Evolutionary conservation across 2,113 vertebrate species (phyloP), one percentile per base, ranked within the genome.

Genomic region (Alethe castanea): DNA sequence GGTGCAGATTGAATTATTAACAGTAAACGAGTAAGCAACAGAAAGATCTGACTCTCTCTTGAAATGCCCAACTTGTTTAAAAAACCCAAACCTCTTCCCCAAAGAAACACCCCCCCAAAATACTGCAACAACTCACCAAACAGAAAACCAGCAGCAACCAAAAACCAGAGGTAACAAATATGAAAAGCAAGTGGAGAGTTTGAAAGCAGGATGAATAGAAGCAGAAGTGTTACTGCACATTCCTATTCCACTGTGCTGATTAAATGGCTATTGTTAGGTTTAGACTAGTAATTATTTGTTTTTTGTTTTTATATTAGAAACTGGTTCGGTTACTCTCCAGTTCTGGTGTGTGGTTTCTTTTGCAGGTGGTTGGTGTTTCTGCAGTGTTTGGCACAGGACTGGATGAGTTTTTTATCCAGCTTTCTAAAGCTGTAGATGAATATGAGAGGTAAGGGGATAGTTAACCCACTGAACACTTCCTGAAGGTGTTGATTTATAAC

Each of bases 361-460:
- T 90, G 13, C 95, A 99, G 99, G 99, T 99, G 84, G 99, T 99
- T 33, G 99, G 99, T 29, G 98, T 99, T 52, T 99, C 99, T 36
- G 98, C 99, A 0, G 98, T 99, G 56, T 98, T 98, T 0, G 99
- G 99, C 53, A 98, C 98, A 9, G 99, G 99, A 66, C 95, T 99
- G 93, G 99, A 99, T 31, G 98, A 99, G 18, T 97, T 99, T 73
- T 99, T 99, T 36, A 82, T 92, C 60, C 98, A 99, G 83, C 98
- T 99, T 66, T 96, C 98, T 71, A 98, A 99, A 31, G 99, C 99
- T 16, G 98, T 98, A 2, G 98, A 98, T 24, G 99, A 99, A 78
- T 99, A 99, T 19, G 99, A 99, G 82, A 98, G 98, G 99, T 99
- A 93, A 98, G 98, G 69, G 45, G 23, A 29, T 26, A 40, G 38